A percentile compares a stretch with the other conserved stretches of the same genome.
phyloP scores from a whole-genome alignment of 2,797 vertebrate genomes.

The Fringilla coelebs region DNA sequence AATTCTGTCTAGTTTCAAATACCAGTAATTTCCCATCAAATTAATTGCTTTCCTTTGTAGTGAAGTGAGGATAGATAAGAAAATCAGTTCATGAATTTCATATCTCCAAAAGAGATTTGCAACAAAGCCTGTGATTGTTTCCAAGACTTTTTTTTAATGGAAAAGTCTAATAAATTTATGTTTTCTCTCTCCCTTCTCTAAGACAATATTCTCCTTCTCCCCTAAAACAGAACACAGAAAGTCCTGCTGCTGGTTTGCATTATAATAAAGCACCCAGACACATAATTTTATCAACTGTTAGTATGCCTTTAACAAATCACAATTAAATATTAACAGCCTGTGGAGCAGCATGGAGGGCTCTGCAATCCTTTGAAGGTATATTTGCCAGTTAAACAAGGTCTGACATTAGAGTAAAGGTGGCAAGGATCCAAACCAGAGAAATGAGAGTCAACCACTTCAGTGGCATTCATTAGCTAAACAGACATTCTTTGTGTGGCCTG shows the following conservation, averaged over 20 bases:
- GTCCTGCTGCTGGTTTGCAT: slow-evolving; percentile 50
- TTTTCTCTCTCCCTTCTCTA: not conserved
- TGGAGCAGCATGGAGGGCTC: slow-evolving; percentile 68
- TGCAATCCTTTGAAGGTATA: slow-evolving; percentile 76
- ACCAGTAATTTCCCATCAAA: not conserved
- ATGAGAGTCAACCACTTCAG: slow-evolving; percentile 79
- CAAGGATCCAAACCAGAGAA: slow-evolving; percentile 82
- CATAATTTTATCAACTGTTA: slow-evolving; percentile 70
- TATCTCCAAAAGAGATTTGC: not conserved
- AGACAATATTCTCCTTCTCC: not conserved
- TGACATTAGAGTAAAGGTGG: slow-evolving; percentile 80
- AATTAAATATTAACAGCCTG: slow-evolving; percentile 79
- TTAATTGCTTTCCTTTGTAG: not conserved
- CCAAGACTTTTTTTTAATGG: not conserved
- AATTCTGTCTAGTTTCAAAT: not conserved
- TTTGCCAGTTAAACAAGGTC: slow-evolving; percentile 82
- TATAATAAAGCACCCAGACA: slow-evolving; percentile 68
- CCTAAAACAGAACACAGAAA: not conserved
- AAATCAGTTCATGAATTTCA: not conserved
- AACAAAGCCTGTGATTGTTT: not conserved
- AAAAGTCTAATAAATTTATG: not conserved
- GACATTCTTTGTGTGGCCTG: slow-evolving; percentile 80
- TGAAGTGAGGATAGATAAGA: not conserved
- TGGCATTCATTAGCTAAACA: slow-evolving; percentile 80
- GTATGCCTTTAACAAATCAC: slow-evolving; percentile 76